Evolutionary conservation across 1,140 invertebrate species (phyloP), one percentile per base, ranked within the genome.

Genomic region (Drosophila yakuba): DNA sequence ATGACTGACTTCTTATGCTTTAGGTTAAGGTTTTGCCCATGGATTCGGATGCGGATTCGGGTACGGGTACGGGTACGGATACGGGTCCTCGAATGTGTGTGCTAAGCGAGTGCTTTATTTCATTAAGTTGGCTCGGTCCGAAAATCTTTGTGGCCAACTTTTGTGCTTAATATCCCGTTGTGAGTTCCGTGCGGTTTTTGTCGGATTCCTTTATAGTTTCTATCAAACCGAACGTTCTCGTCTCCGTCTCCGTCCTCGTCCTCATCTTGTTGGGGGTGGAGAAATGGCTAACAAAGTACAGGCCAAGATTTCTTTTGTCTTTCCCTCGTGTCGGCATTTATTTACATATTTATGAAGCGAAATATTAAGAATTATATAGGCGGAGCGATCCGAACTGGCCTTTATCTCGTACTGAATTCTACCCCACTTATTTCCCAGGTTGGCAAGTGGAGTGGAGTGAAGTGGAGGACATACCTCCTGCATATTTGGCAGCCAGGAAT

Each of bases 1-100:
- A 89, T 80, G 84, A 89, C 77, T 84, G 80, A 80, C 83, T 86
- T 86, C 83, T 88, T 86, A 83, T 88, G 83, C 83, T 79, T 76
- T 73, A 75, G 74, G 66, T 80, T 77, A 61, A 73, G 77, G 60
- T 76, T 61, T 50, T 61, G 74, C 73, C 67, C 38, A 57, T 57
- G 56, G 20, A 23, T 43, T 47, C 20, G n/a, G 23, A 47, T 47
- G 25, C 47, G 20, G 20, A 20, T 20, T 20, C 20, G 20, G 20
- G 17, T 17, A 17, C 17, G 17, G 17, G 17, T 17, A 17, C 17
- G 17, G 17, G 17, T 17, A 17, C 17, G 17, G 17, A 17, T 17
- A 20, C 20, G 47, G 48, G 28, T 35, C 48, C 44, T 48, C 45
- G 57, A 64, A 43, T 64, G 39, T 80, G 51, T 35, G 41, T 57